Evolutionary conservation across 2,113 vertebrate genomes (phyloP).

Genomic region (Apeltes quadracus): DNA sequence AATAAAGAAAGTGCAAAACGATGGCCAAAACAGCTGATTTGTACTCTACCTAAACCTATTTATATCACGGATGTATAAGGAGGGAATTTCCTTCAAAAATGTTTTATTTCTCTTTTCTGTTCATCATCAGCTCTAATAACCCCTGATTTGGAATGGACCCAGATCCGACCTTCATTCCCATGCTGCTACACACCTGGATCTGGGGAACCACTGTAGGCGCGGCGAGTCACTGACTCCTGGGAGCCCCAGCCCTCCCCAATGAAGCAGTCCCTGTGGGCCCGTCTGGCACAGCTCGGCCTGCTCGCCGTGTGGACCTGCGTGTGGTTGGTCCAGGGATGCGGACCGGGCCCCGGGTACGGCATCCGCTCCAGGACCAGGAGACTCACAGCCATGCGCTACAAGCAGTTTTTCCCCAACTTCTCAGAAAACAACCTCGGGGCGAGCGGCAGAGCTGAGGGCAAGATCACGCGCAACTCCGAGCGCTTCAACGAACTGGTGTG

Average conservation of each 20-base stretch:
- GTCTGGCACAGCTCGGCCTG: slow-evolving; percentile 77
- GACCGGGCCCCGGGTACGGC: slow-evolving; percentile 88
- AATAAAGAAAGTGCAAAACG: slow-evolving; percentile 3
- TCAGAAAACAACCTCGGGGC: slow-evolving; percentile 97
- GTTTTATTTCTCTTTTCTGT: not conserved
- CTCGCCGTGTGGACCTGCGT: slow-evolving; percentile 81
- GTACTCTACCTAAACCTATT: not conserved
- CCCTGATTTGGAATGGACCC: slow-evolving; percentile 72
- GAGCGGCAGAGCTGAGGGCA: slow-evolving; percentile 94
- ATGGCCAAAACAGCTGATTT: slow-evolving; percentile 3
- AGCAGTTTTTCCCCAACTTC: slow-evolving; percentile 92
- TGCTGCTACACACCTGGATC: slow-evolving; percentile 67
- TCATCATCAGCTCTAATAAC: slow-evolving; percentile 11
- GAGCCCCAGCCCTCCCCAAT: slow-evolving; percentile 75
- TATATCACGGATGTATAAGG: not conserved
- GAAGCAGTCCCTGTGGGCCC: slow-evolving; percentile 80
- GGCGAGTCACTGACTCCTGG: slow-evolving; percentile 64
- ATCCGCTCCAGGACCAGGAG: slow-evolving; percentile 86
- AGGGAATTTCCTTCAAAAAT: no score
- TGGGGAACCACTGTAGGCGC: slow-evolving; percentile 53
- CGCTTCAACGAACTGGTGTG: slow-evolving; percentile 96
- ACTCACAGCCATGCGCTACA: slow-evolving; percentile 91
- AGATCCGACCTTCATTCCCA: slow-evolving; percentile 62
- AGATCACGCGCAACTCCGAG: slow-evolving; percentile 91
- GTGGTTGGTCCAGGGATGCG: slow-evolving; percentile 86